Conservation (phyloP, 2,113 vertebrate genomes). For the Leucosticte australis region DNA sequence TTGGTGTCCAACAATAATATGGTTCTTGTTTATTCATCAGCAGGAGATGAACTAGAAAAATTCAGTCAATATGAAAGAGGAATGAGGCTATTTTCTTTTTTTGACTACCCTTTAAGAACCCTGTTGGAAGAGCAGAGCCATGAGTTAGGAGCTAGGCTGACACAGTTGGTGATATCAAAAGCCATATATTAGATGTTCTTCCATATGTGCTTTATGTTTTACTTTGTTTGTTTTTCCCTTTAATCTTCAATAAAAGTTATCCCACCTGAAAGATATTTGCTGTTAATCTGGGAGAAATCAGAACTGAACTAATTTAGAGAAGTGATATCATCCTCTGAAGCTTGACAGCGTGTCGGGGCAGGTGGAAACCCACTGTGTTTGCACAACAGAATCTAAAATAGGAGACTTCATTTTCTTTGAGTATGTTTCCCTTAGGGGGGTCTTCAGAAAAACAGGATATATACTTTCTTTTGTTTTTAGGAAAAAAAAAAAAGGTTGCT, state of each 20-base stretch:
- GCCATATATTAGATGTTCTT: accelerated
- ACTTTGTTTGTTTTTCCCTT: background rate
- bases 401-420: slow-evolving; percentile 45
- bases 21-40: background rate
- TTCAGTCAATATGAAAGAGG: background rate
- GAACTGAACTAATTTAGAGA: slow-evolving; percentile 8
- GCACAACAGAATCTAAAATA: slow-evolving; percentile 42
- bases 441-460: slow-evolving; percentile 32
- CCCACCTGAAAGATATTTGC: background rate
- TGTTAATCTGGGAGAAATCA: slow-evolving; percentile 6
- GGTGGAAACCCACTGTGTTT: slow-evolving; percentile 36
- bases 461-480: background rate
- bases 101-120: background rate
- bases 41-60: background rate
- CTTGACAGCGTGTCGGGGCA: background rate
- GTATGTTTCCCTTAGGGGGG: slow-evolving; percentile 48
- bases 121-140: background rate
- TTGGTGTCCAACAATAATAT: background rate
- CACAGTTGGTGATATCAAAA: background rate
- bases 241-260: background rate
- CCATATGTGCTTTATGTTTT: background rate
- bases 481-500: background rate
- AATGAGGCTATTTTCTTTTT: background rate
- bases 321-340: background rate
- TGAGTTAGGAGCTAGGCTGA: background rate